Percentiles rank a stretch among this genome's conserved stretches.
These are phyloP conservation scores for Mionectes olivaceus DNA, from an alignment of 2,797 vertebrate genomes.

Conservation along the genomic window DNA sequence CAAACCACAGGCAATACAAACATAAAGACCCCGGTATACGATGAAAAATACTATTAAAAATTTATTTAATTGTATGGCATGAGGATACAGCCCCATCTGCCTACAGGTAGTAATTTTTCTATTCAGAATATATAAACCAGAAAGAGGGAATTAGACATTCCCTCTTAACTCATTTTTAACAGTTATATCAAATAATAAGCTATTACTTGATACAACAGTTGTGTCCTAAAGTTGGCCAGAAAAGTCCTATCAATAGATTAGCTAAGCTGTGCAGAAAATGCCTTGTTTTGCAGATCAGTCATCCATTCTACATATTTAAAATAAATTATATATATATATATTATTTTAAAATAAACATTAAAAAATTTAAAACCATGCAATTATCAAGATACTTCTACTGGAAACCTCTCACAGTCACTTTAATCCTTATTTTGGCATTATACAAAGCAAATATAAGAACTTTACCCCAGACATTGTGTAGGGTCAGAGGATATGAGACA, in stretches of 20 bases:
- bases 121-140: neutral
- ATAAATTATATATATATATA: neutral
- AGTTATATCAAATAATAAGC: neutral
- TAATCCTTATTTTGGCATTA: neutral
- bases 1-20: neutral
- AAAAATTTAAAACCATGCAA: neutral
- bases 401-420: accelerated
- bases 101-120: neutral
- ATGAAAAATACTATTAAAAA: neutral
- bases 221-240: neutral
- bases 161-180: neutral
- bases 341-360: neutral
- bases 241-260: neutral
- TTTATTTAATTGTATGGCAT: neutral
- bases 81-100: neutral
- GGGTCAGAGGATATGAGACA: neutral
- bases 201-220: neutral
- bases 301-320: neutral
- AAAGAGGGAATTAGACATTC: neutral
- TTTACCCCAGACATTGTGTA: neutral
- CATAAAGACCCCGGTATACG: neutral
- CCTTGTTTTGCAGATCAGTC: neutral
- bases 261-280: neutral
- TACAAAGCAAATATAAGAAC: neutral
- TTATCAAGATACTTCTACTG: neutral